A percentile compares a stretch with the other conserved stretches of the same genome.
These are phyloP conservation scores for Caenorhabditis brenneri DNA, from an alignment of 1,140 invertebrate genomes.

Conservation along the genomic window DNA sequence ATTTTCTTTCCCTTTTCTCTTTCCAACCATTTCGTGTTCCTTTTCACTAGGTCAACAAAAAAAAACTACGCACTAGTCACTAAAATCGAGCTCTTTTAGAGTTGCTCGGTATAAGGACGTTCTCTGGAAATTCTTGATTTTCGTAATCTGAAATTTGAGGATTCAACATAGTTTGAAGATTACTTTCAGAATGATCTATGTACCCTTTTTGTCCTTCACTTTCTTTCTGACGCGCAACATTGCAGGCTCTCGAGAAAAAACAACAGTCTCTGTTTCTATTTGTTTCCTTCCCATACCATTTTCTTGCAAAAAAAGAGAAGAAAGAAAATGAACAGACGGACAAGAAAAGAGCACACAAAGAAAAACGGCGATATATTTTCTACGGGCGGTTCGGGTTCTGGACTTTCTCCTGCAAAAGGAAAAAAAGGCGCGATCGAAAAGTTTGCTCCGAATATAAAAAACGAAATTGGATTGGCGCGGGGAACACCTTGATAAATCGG, in stretches of 20 bases:
- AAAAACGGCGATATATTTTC: neutral
- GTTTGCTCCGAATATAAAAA: slow-evolving; percentile 9
- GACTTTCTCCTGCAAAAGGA: slow-evolving; percentile 17
- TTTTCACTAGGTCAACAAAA: slow-evolving; percentile 40
- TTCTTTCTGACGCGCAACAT: neutral
- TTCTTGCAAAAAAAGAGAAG: neutral
- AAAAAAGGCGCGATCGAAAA: neutral
- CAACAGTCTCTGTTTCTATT: slow-evolving; percentile 43
- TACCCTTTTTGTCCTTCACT: neutral
- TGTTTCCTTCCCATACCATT: slow-evolving; percentile 26
- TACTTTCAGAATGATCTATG: slow-evolving; percentile 3
- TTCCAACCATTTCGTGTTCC: neutral
- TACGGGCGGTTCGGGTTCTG: neutral
- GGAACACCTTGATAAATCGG: neutral
- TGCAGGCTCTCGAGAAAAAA: slow-evolving; percentile 16
- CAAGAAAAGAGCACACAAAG: slow-evolving; percentile 7
- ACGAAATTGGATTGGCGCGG: neutral
- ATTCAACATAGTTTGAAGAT: neutral
- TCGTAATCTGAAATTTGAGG: neutral
- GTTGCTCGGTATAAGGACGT: neutral
- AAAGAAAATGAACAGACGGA: neutral
- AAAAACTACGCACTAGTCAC: neutral
- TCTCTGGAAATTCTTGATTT: neutral
- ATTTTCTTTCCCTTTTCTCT: neutral
- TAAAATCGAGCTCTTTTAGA: neutral